Evolutionary conservation across 2,113 vertebrate genomes (phyloP).

Genomic region (Alectura lathami): DNA sequence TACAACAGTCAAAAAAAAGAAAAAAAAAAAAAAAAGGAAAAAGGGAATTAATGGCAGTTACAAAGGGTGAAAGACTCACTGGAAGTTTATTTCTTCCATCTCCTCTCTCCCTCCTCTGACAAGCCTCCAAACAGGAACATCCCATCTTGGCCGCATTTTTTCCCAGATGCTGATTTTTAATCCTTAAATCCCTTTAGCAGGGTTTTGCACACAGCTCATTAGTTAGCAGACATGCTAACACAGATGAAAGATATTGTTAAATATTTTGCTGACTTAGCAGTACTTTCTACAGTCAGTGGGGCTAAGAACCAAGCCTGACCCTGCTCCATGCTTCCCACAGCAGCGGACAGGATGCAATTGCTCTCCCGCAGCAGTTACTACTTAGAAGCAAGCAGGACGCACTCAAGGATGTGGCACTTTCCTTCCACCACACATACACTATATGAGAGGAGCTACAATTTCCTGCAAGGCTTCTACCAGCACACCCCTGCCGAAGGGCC

Average conservation of each 20-base stretch:
- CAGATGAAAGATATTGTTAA: not conserved
- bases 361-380: not conserved
- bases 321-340: fast-evolving
- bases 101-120: not conserved
- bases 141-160: not conserved
- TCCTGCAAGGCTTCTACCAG: not conserved
- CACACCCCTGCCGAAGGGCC: not conserved
- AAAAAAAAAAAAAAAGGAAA: not conserved
- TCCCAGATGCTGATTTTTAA: not conserved
- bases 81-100: not conserved
- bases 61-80: not conserved
- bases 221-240: not conserved
- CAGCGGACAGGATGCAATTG: fast-evolving
- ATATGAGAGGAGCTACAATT: fast-evolving
- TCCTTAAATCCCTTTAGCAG: not conserved
- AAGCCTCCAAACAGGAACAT: not conserved
- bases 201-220: not conserved
- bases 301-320: not conserved
- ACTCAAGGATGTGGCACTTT: not conserved
- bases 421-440: not conserved
- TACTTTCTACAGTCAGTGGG: not conserved
- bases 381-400: not conserved
- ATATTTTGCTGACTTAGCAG: not conserved
- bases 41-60: not conserved
- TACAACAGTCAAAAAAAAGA: not conserved